These are phyloP conservation scores for Plebejus argus DNA, from an alignment of 2,888 invertebrate species.

Conservation along the genomic window DNA sequence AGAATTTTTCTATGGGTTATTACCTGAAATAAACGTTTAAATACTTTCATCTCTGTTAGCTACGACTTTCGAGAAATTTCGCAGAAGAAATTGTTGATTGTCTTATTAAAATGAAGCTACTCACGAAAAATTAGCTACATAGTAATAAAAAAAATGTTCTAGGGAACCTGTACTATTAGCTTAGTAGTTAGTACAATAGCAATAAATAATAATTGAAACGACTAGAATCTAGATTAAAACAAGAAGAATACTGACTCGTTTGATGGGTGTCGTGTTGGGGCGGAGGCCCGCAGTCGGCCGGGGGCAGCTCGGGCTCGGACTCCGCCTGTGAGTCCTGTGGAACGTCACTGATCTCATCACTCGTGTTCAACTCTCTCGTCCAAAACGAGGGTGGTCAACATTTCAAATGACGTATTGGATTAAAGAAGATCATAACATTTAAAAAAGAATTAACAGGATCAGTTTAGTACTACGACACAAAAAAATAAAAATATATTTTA, in stretches of 20 bases:
- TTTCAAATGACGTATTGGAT: background rate
- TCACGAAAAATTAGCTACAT: no score
- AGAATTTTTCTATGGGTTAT: no score
- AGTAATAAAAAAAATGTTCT: no score
- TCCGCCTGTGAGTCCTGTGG: slow-evolving; percentile 73
- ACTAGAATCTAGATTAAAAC: background rate
- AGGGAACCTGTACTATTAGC: no score
- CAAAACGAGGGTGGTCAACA: background rate
- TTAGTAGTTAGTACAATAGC: no score
- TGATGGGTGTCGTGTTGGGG: slow-evolving; percentile 53
- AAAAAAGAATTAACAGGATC: background rate
- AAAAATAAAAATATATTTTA: no score
- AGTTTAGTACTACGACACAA: background rate
- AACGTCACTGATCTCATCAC: slow-evolving; percentile 50
- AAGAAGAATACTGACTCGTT: slow-evolving; percentile 38
- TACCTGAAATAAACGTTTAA: no score
- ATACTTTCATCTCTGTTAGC: no score
- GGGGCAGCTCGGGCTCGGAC: slow-evolving; percentile 75
- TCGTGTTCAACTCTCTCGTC: background rate
- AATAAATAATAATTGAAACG: no score
- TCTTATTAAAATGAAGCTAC: no score
- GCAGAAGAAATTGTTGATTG: no score
- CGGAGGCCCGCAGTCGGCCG: slow-evolving; percentile 51
- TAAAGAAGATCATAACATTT: background rate
- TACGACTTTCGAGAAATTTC: no score